phyloP scores from a whole-genome alignment of 2,888 invertebrate species.

The Pollenia labialis region DNA sequence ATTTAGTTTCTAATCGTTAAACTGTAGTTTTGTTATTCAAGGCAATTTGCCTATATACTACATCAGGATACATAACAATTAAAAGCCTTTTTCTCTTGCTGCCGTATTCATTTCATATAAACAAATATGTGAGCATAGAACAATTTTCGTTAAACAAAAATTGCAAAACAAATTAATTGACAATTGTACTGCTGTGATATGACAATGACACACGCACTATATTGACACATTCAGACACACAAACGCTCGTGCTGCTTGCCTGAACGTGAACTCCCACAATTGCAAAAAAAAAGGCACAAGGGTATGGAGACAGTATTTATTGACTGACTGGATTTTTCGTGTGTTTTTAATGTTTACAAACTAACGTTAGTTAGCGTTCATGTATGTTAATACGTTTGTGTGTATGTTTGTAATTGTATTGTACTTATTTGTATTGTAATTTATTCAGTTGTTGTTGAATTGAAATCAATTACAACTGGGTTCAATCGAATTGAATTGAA shows the following conservation, averaged over 20 bases:
- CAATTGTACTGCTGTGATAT: constrained; percentile 39
- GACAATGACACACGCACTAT: constrained; percentile 37
- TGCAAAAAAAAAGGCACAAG: not conserved
- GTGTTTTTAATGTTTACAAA: not conserved
- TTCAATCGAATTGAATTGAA: constrained; percentile 74
- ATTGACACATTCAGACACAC: not conserved
- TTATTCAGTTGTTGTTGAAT: constrained; percentile 70
- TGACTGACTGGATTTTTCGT: constrained; percentile 14
- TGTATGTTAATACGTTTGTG: not conserved
- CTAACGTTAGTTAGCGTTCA: not conserved
- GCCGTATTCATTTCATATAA: not conserved
- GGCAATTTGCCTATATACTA: too few relatives aligned
- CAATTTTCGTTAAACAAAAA: constrained; percentile 43
- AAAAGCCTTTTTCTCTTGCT: not conserved
- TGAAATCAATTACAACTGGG: constrained; percentile 73
- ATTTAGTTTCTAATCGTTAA: too few relatives aligned
- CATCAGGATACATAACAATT: not conserved
- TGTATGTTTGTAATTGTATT: constrained; percentile 21
- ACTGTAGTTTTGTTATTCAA: too few relatives aligned
- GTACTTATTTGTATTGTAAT: constrained; percentile 63
- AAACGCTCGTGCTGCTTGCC: not conserved
- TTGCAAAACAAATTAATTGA: constrained; percentile 47
- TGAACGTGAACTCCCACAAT: not conserved
- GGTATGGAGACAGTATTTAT: constrained; percentile 13
- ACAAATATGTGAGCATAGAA: constrained; percentile 12